Base-by-base conservation (phyloP, 2,888 invertebrate species). In the Philereme vetulata region DNA sequence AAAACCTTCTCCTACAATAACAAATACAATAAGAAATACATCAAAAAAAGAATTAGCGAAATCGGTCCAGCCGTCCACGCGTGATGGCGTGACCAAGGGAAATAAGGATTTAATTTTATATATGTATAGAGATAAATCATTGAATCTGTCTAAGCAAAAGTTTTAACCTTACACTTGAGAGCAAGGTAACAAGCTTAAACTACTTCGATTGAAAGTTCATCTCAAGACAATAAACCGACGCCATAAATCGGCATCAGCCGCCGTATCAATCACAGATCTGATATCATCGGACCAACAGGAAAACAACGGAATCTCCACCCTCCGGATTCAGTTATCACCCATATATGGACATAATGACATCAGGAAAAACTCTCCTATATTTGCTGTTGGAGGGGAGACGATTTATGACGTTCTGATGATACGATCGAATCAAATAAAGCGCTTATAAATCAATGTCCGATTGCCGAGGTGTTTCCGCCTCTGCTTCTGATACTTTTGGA, bases 341-440 rank as follows among this genome's bases (percentile, higher is more conserved):
- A 81, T 77, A 80, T 77, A 81, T 73, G 82, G 84, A 85, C 84
- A 84, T 88, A 87, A 89, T 88, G 85, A 84, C 82, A 84, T 86
- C 85, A 85, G 87, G 86, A 86, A 86, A 84, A 85, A 81, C 78
- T 85, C 78, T 84, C 77, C 54, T 50, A 57, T 63, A 68, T 65
- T 66, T 66, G 38, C 58, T 38, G 36, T 38, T 60, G 54, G 72
- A 74, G 76, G 75, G 78, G 72, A 59, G 72, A 72, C 80, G 88
- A 90, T 90, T 90, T 90, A 90, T 90, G 90, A 90, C 86, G 82
- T 82, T 87, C 88, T 87, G 90, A 90, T 90, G 90, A 91, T 90
- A 90, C 90, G 88, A 90, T 90, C 90, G 87, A 90, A 90, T 91
- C 90, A 90, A 90, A 90, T 90, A 90, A 88, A 87, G 82, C 86